Conservation (phyloP, 2,797 vertebrate species). For the Gymnoscopelus microlampas region DNA sequence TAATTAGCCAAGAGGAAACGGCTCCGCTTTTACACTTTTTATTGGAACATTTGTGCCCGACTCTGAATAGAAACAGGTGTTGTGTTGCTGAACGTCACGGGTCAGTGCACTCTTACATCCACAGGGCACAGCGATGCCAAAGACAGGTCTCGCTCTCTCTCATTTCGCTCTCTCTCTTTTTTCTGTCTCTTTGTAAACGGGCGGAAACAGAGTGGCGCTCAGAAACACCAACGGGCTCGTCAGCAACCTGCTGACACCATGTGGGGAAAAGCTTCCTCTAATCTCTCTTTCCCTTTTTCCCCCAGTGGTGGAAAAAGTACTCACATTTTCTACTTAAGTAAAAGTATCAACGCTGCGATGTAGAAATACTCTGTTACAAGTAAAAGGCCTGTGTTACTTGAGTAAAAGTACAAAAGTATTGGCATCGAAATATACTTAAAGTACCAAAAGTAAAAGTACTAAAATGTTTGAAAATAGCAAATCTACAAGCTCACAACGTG, state of each 20-base stretch:
- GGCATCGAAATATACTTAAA: too few species aligned
- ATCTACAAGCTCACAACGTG: too few species aligned
- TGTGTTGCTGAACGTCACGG: constrained; percentile 54
- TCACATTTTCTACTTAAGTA: too few species aligned
- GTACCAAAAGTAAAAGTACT: too few species aligned
- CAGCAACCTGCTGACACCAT: constrained; percentile 40
- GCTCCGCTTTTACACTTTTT: constrained; percentile 24
- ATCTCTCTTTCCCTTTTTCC: constrained; percentile 9
- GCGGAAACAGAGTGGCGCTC: constrained; percentile 49
- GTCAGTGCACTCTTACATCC: constrained; percentile 44
- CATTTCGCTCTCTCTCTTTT: background rate
- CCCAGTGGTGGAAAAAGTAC: background rate
- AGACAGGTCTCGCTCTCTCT: constrained; percentile 20
- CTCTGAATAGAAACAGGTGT: constrained; percentile 74
- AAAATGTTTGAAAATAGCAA: too few species aligned
- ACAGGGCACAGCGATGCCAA: constrained; percentile 1
- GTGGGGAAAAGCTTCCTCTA: constrained; percentile 33
- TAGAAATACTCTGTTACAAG: too few species aligned
- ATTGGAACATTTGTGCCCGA: constrained; percentile 52
- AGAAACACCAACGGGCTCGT: constrained; percentile 49
- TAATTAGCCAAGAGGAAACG: constrained; percentile 33
- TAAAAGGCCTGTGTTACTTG: too few species aligned
- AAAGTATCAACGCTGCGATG: too few species aligned
- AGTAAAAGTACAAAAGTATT: too few species aligned
- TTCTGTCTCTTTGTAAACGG: constrained; percentile 23